A percentile compares a stretch with the other conserved stretches of the same genome.
These are phyloP conservation scores for Aporophyla nigra DNA, from an alignment of 2,888 invertebrate species.

Conservation along the genomic window DNA sequence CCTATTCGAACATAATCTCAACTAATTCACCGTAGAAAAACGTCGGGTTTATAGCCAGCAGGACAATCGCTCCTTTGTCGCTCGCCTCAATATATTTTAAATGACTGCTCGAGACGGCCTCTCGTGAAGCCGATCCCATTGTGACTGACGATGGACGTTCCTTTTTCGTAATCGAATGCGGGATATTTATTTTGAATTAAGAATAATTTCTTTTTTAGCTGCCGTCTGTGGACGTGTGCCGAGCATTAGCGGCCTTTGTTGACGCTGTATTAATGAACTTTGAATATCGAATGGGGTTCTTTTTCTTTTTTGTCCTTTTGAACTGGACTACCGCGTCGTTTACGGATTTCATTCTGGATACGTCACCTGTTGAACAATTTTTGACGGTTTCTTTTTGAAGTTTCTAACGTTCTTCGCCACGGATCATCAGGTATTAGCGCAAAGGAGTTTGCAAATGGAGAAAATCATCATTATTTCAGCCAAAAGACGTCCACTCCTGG, in stretches of 20 bases:
- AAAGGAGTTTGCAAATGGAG: neutral
- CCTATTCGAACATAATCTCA: constrained; percentile 88
- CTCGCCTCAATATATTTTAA: constrained; percentile 89
- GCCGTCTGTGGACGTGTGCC: constrained; percentile 88
- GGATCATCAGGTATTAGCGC: neutral
- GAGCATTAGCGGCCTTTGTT: constrained; percentile 88
- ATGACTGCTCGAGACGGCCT: constrained; percentile 85
- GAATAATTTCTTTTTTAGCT: constrained; percentile 89
- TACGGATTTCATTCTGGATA: constrained; percentile 40
- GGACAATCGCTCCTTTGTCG: constrained; percentile 87
- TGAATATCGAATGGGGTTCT: constrained; percentile 69
- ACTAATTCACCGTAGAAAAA: constrained; percentile 90
- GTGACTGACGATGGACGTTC: constrained; percentile 84
- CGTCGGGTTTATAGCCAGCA: constrained; percentile 84
- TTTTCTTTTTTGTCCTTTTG: constrained; percentile 66
- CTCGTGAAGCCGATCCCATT: constrained; percentile 82
- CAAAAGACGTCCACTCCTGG: too few relatives aligned
- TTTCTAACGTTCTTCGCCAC: neutral
- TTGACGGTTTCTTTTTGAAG: constrained; percentile 9
- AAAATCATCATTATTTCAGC: neutral
- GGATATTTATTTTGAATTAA: constrained; percentile 86
- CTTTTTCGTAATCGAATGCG: constrained; percentile 81
- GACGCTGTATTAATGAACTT: constrained; percentile 85
- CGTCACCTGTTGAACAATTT: constrained; percentile 50
- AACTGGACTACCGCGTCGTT: constrained; percentile 78